Conservation (phyloP, 2,113 vertebrate genomes). For the Oncorhynchus tshawytscha region DNA sequence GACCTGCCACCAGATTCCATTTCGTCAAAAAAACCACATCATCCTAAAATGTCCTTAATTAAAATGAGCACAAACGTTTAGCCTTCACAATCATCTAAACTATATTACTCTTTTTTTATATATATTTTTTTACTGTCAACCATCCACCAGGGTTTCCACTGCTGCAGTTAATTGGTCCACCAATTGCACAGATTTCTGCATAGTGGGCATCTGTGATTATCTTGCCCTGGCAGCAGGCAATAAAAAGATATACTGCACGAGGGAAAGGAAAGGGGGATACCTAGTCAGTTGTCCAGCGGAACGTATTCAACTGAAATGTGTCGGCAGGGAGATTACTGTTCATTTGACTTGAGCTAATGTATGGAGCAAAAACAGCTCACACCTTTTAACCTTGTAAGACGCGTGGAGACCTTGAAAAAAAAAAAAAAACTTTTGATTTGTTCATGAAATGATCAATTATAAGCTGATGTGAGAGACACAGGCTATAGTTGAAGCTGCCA, state of each 20-base stretch:
- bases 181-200: conserved; percentile 47
- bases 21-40: conserved; percentile 21
- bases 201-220: conserved; percentile 51
- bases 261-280: conserved; percentile 1
- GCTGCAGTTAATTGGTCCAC: conserved; percentile 41
- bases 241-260: conserved; percentile 42
- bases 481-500: neutral
- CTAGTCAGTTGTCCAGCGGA: too few relatives aligned
- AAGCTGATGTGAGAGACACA: neutral
- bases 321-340: neutral
- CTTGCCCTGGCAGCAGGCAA: conserved; percentile 45
- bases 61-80: conserved; percentile 1
- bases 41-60: neutral
- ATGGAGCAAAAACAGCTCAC: neutral
- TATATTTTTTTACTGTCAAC: neutral
- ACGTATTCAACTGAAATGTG: too few relatives aligned
- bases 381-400: neutral
- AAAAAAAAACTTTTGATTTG: neutral
- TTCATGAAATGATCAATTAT: neutral
- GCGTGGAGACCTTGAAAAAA: neutral
- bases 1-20: conserved; percentile 32
- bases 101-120: neutral
- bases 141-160: neutral
- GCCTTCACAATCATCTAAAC: neutral
- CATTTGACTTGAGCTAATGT: neutral